Evolutionary conservation across 2,797 vertebrate genomes (phyloP), one percentile per base, ranked within the genome.

Genomic region (Petrocephalus sullivani): DNA sequence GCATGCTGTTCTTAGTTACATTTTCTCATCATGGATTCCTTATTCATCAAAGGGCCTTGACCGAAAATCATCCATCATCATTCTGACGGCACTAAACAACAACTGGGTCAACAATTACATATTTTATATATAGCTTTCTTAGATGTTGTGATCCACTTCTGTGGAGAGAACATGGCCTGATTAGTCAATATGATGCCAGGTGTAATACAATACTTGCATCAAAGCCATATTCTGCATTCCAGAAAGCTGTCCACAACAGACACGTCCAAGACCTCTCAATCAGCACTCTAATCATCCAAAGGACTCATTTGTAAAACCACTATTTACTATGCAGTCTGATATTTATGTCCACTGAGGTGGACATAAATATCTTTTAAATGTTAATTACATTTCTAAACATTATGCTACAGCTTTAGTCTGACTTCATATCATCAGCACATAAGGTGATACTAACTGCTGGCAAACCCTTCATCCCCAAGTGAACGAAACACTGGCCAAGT

Each of bases 211-310:
- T 82, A 94, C 92, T 90, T 88, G 89, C 86, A 90, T 90, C 93
- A 95, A 94, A 94, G 93, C 94, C 92, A 93, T 93, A 92, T 93
- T 92, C 90, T 91, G 89, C 91, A 94, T 92, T 93, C 88, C 87
- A 90, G 54, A 51, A 89, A 91, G 90, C 67, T 88, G 46, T 91
- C 91, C 91, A 60, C 54, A n/a, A 28, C 33, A 21, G 28, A 60
- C 33, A 41, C 8, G 14, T 85, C 19, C 58, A 61, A 49, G 58
- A 56, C 33, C 60, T 23, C 85, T 87, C 37, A 67, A 87, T 87
- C 21, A 23, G 21, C 49, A 61, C 21, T 87, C 16, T 54, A 57
- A 37, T 86, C 54, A 37, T 58, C 23, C 5, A 41, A 33, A 58
- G 16, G 54, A 28, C 14, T 37, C 0, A 57, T 28, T 58, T 85